Evolutionary conservation across 2,888 invertebrate species (phyloP).

Genomic region (Erebia palarica): DNA sequence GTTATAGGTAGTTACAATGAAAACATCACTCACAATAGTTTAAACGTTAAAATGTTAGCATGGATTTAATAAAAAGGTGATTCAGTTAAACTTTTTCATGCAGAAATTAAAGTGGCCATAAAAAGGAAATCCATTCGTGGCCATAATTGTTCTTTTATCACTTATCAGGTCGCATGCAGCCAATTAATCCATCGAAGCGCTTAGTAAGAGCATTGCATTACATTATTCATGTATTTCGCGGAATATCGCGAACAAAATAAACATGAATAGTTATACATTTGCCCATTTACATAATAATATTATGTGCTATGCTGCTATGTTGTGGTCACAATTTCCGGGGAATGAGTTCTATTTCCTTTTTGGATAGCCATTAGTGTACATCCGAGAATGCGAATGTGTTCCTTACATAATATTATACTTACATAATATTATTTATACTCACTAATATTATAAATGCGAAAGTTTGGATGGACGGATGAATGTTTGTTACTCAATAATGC

Average conservation of each 20-base stretch:
- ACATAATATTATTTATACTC: too few species aligned
- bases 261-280: slow-evolving; percentile 9
- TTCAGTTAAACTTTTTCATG: not conserved
- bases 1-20: too few species aligned
- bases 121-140: slow-evolving; percentile 3
- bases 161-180: not conserved
- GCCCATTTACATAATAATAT: not conserved
- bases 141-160: slow-evolving; percentile 1
- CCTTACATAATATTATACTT: too few species aligned
- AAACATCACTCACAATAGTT: too few species aligned
- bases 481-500: too few species aligned
- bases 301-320: slow-evolving; percentile 6
- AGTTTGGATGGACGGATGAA: too few species aligned
- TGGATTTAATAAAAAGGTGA: not conserved
- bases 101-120: not conserved
- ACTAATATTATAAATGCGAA: too few species aligned
- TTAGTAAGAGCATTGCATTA: not conserved
- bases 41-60: too few species aligned
- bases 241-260: slow-evolving; percentile 8
- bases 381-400: too few species aligned
- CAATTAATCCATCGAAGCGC: not conserved
- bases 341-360: not conserved
- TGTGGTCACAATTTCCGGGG: not conserved
- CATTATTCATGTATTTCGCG: slow-evolving; percentile 14
- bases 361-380: not conserved